These are phyloP conservation scores for Ethmia dodecea DNA, from an alignment of 2,888 invertebrate genomes.

Conservation along the genomic window DNA sequence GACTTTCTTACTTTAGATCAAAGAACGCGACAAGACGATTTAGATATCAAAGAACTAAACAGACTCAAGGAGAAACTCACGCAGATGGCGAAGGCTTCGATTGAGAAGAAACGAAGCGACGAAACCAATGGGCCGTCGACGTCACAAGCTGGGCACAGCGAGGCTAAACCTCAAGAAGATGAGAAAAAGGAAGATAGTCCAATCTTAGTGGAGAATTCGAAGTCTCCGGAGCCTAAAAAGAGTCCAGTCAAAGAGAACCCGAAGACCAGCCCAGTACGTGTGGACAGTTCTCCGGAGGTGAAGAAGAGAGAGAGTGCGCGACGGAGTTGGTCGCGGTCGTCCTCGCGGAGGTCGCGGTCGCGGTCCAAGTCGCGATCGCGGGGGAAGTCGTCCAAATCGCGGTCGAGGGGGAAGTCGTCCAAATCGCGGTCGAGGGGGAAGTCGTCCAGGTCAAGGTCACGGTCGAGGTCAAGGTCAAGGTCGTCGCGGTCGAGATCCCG, in stretches of 20 bases:
- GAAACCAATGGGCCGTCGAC: constrained; percentile 43
- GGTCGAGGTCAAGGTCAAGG: constrained; percentile 36
- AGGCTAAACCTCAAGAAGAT: constrained; percentile 18
- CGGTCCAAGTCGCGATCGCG: constrained; percentile 22
- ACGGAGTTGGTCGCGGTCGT: constrained; percentile 50
- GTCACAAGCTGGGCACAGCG: constrained; percentile 22
- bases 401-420: too few relatives aligned
- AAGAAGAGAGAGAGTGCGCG: constrained; percentile 36
- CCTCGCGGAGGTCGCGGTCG: constrained; percentile 37
- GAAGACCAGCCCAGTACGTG: constrained; percentile 31
- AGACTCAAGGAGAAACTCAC: constrained; percentile 81
- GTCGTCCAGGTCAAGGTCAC: constrained; percentile 41
- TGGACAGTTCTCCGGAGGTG: constrained; percentile 37
- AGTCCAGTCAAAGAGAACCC: constrained; percentile 20
- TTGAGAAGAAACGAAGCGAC: constrained; percentile 38
- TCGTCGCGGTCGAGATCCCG: constrained; percentile 54
- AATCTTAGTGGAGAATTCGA: not conserved
- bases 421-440: constrained; percentile 26
- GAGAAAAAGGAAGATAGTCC: not conserved
- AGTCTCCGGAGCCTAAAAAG: constrained; percentile 15
- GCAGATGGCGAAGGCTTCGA: constrained; percentile 83
- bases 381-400: constrained; percentile 22
- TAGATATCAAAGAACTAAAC: constrained; percentile 80
- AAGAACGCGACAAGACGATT: constrained; percentile 70
- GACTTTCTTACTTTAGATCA: constrained; percentile 73